phyloP scores from a whole-genome alignment of 2,113 vertebrate species.

The Tetraodon nigroviridis region DNA sequence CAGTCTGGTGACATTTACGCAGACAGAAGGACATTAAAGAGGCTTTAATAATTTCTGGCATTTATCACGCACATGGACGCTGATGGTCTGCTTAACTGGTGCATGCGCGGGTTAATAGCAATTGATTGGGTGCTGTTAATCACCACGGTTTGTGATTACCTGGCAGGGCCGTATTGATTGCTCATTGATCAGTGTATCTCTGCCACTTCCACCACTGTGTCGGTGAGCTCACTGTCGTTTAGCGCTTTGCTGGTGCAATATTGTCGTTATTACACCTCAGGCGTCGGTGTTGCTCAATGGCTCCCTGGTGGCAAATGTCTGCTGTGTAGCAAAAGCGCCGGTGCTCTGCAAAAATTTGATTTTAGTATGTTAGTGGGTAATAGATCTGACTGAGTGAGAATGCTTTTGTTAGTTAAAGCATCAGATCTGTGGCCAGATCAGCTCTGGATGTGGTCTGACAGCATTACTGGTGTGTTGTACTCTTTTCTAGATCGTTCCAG shows the following conservation, averaged over 20 bases:
- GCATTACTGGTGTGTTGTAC: conserved; percentile 3
- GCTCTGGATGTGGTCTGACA: conserved; percentile 14
- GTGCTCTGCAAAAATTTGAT: conserved; percentile 14
- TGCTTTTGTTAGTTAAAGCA: background rate
- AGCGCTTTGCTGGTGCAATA: conserved; percentile 62
- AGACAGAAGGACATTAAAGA: conserved; percentile 44
- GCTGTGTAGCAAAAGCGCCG: conserved; percentile 21
- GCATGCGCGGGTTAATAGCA: conserved; percentile 63
- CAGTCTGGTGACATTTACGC: conserved; percentile 38
- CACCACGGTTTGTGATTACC: conserved; percentile 68
- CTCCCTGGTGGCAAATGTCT: conserved; percentile 53
- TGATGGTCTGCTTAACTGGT: conserved; percentile 49
- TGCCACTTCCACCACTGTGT: conserved; percentile 41
- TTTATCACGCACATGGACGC: conserved; percentile 33
- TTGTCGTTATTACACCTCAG: conserved; percentile 57
- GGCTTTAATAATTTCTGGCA: conserved; percentile 28
- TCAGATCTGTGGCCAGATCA: conserved; percentile 17
- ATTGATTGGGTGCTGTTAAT: conserved; percentile 70
- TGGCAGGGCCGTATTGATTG: conserved; percentile 63
- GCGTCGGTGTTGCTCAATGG: conserved; percentile 44
- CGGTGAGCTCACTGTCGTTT: conserved; percentile 68
- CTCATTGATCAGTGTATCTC: conserved; percentile 54
- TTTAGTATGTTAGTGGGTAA: background rate
- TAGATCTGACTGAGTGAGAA: no score
- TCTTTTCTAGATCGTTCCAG: conserved; percentile 8